Conservation (phyloP, 2,888 invertebrate species). For the Eupithecia tripunctaria region DNA sequence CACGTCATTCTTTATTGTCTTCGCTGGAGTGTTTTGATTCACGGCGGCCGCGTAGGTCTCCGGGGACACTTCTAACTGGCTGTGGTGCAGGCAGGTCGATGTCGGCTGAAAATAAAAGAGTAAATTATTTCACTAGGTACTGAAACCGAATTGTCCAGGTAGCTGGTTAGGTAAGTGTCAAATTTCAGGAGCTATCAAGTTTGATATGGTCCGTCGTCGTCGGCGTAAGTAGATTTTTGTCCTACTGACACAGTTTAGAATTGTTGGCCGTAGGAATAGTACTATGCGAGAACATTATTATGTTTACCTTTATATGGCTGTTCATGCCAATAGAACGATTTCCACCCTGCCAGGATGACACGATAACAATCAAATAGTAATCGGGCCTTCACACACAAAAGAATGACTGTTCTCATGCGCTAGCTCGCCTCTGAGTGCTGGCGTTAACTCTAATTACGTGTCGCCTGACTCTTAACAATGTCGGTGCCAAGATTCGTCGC, state of each 20-base stretch:
- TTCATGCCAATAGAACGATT: background rate
- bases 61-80: constrained; percentile 71
- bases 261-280: background rate
- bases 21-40: constrained; percentile 48
- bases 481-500: background rate
- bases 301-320: background rate
- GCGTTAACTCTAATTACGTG: constrained; percentile 60
- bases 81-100: constrained; percentile 78
- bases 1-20: constrained; percentile 42
- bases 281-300: background rate
- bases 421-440: constrained; percentile 56
- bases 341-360: background rate
- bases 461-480: constrained; percentile 60
- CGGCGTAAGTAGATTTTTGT: background rate
- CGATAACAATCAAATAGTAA: background rate
- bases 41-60: constrained; percentile 51
- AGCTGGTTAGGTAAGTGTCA: background rate
- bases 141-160: background rate
- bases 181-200: background rate
- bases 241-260: background rate
- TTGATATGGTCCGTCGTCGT: background rate
- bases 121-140: background rate
- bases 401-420: constrained; percentile 50
- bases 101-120: constrained; percentile 60
- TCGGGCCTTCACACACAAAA: background rate